A percentile compares a stretch with the other conserved stretches of the same genome.
These are phyloP conservation scores for Clupea harengus DNA, from an alignment of 2,113 vertebrate genomes.

Conservation along the genomic window DNA sequence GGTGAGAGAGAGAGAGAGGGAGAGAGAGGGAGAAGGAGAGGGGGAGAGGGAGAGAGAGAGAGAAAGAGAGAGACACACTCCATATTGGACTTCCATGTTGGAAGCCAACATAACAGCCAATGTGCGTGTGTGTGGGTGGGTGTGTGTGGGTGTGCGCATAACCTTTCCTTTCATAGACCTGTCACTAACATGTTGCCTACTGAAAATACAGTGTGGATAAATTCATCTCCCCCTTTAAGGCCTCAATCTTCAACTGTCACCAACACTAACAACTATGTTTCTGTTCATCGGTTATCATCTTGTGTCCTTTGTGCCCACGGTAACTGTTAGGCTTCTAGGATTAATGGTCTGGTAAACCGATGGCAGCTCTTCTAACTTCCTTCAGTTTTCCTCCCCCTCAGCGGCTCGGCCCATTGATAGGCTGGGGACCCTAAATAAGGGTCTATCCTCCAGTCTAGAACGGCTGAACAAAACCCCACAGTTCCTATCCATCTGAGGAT, in stretches of 20 bases:
- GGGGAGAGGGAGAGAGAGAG: background rate
- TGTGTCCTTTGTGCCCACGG: background rate
- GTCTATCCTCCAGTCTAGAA: too few relatives aligned
- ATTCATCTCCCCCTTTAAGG: background rate
- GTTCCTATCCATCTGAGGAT: too few relatives aligned
- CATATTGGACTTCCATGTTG: background rate
- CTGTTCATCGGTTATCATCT: background rate
- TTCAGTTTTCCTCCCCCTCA: too few relatives aligned
- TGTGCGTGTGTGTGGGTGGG: background rate
- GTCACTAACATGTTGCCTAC: background rate
- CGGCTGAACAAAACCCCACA: too few relatives aligned
- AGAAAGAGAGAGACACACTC: background rate
- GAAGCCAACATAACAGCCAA: constrained; percentile 26
- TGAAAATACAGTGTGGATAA: background rate
- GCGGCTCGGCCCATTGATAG: too few relatives aligned
- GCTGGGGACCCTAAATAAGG: too few relatives aligned
- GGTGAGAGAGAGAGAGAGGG: background rate
- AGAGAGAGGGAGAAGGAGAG: background rate
- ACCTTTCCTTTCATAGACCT: too few relatives aligned
- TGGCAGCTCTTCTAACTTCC: too few relatives aligned
- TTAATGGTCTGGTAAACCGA: background rate
- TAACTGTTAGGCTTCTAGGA: background rate
- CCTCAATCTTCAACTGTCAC: background rate
- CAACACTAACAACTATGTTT: background rate
- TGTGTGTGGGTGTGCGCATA: background rate